Evolutionary conservation across 1,140 invertebrate genomes (phyloP).

Genomic region (Maniola jurtina): DNA sequence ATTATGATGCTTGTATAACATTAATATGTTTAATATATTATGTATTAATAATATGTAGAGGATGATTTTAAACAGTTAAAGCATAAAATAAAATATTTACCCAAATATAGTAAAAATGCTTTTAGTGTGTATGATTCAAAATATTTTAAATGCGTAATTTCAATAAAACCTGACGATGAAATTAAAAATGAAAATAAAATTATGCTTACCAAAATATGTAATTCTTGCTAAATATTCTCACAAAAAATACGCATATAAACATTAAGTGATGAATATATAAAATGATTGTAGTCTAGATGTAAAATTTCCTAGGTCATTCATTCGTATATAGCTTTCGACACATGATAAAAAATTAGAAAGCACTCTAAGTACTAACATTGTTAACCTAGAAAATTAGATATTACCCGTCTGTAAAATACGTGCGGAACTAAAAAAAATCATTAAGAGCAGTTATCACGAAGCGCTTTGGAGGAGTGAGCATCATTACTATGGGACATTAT

Average conservation of each 20-base stretch:
- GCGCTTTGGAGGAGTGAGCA: slow-evolving; percentile 17
- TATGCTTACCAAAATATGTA: background rate
- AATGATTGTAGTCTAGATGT: slow-evolving; percentile 38
- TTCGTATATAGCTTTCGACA: slow-evolving; percentile 56
- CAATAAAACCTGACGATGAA: background rate
- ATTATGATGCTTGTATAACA: slow-evolving; percentile 21
- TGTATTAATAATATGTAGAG: background rate
- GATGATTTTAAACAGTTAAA: background rate
- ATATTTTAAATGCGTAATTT: slow-evolving; percentile 1
- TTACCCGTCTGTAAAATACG: slow-evolving; percentile 21
- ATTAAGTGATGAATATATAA: slow-evolving; percentile 3
- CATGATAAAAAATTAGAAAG: slow-evolving; percentile 56
- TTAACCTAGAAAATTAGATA: slow-evolving; percentile 46
- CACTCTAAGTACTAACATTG: slow-evolving; percentile 51
- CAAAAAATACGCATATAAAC: slow-evolving; percentile 4
- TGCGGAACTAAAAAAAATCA: slow-evolving; percentile 12
- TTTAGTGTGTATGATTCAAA: slow-evolving; percentile 28
- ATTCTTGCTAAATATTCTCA: background rate
- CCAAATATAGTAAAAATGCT: slow-evolving; percentile 20
- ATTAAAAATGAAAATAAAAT: background rate
- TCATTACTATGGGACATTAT: slow-evolving; percentile 19
- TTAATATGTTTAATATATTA: slow-evolving; percentile 24
- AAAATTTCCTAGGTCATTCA: slow-evolving; percentile 41
- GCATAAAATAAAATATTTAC: slow-evolving; percentile 8
- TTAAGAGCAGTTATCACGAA: slow-evolving; percentile 9